phyloP scores from a whole-genome alignment of 2,888 invertebrate species.

The Agonopterix alstromeriana region DNA sequence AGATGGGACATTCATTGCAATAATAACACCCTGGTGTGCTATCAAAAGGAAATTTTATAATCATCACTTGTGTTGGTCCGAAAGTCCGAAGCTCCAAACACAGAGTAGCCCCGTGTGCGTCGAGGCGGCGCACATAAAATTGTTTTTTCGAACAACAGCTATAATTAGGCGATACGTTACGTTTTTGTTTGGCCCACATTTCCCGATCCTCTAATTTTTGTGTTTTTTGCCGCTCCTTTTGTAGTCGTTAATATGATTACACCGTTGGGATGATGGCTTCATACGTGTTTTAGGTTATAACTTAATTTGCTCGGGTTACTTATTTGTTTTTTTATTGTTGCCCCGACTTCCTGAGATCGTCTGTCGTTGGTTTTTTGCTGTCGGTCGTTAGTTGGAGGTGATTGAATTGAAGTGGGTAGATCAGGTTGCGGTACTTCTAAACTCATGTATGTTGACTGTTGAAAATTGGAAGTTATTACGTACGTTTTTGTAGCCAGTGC shows the following conservation, averaged over 20 bases:
- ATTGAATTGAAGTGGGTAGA: constrained; percentile 72
- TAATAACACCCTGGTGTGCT: too few relatives aligned
- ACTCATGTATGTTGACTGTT: constrained; percentile 52
- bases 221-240: constrained; percentile 74
- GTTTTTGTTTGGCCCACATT: constrained; percentile 77
- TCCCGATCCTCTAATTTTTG: constrained; percentile 76
- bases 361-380: constrained; percentile 66
- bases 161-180: constrained; percentile 75
- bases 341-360: constrained; percentile 69
- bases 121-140: constrained; percentile 60
- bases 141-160: constrained; percentile 73
- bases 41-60: too few relatives aligned
- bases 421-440: constrained; percentile 14
- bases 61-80: too few relatives aligned
- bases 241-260: constrained; percentile 78
- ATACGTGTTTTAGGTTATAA: constrained; percentile 77
- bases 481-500: constrained; percentile 30
- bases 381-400: constrained; percentile 66
- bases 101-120: constrained; percentile 53
- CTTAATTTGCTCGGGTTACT: constrained; percentile 73
- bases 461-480: constrained; percentile 23
- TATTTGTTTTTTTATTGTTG: constrained; percentile 74
- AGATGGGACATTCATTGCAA: too few relatives aligned
- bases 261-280: constrained; percentile 76
- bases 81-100: too few relatives aligned